Conservation (phyloP, 2,797 vertebrate species). For the Ceryle rudis region DNA sequence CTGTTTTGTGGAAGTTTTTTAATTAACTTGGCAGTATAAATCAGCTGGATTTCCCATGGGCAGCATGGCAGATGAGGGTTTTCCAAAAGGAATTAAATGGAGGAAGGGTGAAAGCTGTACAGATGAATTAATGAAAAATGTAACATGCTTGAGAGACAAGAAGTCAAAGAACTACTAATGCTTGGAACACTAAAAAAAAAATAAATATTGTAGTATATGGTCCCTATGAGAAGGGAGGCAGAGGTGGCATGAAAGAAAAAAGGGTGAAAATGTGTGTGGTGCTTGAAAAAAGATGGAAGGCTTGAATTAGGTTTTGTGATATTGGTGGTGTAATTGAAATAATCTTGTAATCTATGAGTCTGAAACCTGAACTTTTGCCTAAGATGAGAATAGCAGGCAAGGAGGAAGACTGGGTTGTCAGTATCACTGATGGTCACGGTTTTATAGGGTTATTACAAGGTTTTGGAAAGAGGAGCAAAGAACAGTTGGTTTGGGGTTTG, state of each 20-base stretch:
- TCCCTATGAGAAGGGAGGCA: not conserved
- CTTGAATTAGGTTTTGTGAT: not conserved
- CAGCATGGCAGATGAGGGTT: not conserved
- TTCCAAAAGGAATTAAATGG: constrained; percentile 41
- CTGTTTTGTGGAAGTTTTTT: not conserved
- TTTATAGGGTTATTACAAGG: not conserved
- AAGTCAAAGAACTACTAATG: not conserved
- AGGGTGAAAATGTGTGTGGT: not conserved
- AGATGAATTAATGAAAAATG: constrained; percentile 23
- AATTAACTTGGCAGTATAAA: constrained; percentile 63
- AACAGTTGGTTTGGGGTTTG: not conserved
- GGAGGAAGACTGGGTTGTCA: not conserved
- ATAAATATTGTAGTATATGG: not conserved
- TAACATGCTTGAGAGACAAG: not conserved
- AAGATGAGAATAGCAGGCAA: not conserved
- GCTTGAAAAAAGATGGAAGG: not conserved
- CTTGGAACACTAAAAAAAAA: not conserved
- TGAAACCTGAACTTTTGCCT: not conserved
- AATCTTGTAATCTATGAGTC: not conserved
- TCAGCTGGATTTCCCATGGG: constrained; percentile 40
- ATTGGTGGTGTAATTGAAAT: not conserved
- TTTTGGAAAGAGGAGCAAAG: not conserved
- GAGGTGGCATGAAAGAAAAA: not conserved
- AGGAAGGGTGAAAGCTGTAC: constrained; percentile 3
- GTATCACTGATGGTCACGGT: not conserved